Conservation (phyloP, 2,113 vertebrate species). For the Phocoena sinus region DNA sequence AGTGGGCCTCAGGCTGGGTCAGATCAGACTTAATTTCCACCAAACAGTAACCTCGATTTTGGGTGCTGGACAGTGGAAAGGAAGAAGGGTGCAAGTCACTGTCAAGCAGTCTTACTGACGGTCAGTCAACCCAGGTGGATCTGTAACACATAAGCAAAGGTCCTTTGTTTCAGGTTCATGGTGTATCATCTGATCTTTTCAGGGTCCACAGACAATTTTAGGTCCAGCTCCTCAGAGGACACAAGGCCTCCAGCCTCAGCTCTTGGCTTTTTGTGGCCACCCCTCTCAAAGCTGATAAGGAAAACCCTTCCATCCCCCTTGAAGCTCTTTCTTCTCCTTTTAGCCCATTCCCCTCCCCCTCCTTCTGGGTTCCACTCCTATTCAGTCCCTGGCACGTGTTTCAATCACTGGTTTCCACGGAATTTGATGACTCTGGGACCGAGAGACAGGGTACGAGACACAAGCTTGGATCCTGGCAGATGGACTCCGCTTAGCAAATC, state of each 20-base stretch:
- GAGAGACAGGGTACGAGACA: background rate
- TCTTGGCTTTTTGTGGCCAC: background rate
- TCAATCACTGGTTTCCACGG: background rate
- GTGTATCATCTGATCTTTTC: too few relatives aligned
- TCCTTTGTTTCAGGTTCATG: background rate
- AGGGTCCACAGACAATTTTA: background rate
- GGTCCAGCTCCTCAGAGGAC: background rate
- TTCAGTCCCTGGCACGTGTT: background rate
- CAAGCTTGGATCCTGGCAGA: background rate
- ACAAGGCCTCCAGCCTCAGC: background rate
- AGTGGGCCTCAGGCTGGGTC: background rate
- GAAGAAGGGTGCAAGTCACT: too few relatives aligned
- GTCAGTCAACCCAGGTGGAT: background rate
- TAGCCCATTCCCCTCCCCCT: background rate
- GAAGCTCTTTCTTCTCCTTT: background rate
- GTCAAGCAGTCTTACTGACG: background rate
- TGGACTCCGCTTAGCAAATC: background rate
- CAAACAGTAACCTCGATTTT: accelerated
- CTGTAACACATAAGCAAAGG: background rate
- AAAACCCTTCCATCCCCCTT: background rate
- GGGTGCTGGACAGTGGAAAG: background rate
- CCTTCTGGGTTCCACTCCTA: background rate
- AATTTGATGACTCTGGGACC: background rate
- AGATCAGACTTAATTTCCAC: background rate
- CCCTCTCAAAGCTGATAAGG: background rate